Conservation (phyloP, 2,113 vertebrate genomes). For the Hyperopisus bebe region DNA sequence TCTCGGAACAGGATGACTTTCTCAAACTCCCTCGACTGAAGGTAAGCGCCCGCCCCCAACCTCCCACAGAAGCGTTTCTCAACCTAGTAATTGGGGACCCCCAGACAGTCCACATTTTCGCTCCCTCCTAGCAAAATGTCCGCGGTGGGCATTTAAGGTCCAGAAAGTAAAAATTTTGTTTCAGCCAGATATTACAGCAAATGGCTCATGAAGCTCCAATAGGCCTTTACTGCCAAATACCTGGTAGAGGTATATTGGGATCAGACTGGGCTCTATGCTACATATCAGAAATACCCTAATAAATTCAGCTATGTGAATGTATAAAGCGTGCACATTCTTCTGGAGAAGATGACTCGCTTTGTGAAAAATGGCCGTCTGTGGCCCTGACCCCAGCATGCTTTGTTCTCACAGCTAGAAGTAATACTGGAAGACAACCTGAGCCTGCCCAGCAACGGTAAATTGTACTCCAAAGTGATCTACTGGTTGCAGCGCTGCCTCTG, state of each 20-base stretch:
- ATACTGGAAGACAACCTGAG: conserved; percentile 93
- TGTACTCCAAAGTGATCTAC: conserved; percentile 97
- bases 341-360: background rate
- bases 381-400: background rate
- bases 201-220: background rate
- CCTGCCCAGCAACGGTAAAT: conserved; percentile 93
- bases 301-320: background rate
- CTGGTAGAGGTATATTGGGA: background rate
- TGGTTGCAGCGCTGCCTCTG: conserved; percentile 98
- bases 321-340: background rate
- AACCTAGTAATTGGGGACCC: background rate
- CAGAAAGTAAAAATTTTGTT: background rate
- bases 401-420: conserved; percentile 80
- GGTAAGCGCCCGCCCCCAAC: conserved; percentile 52
- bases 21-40: conserved; percentile 96
- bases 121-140: too few species aligned
- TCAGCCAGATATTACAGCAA: background rate
- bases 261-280: background rate
- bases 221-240: background rate
- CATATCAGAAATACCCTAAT: background rate
- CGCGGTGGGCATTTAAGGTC: background rate
- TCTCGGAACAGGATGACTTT: conserved; percentile 95
- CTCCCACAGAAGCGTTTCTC: background rate
- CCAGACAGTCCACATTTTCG: too few species aligned
- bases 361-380: background rate